A percentile compares a stretch with the other conserved stretches of the same genome.
Evolutionary conservation across 1,140 invertebrate genomes (phyloP).

Genomic region (Melanaphis sacchari): DNA sequence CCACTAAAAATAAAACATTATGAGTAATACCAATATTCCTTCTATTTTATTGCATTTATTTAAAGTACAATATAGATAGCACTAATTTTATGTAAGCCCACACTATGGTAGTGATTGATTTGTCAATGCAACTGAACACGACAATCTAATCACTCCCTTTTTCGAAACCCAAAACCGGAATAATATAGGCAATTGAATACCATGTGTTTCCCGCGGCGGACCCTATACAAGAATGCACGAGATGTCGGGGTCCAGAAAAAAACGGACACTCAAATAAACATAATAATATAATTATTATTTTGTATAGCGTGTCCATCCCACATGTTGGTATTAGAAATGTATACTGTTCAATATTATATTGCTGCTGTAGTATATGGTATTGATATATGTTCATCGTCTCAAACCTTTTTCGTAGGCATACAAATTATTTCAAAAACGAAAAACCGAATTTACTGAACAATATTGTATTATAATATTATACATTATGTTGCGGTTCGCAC

Average conservation of each 20-base stretch:
- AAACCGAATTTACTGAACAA: neutral
- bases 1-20: neutral
- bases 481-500: neutral
- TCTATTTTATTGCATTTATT: neutral
- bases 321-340: neutral
- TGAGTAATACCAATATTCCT: neutral
- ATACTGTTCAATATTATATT: neutral
- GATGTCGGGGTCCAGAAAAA: neutral
- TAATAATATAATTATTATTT: too few species aligned
- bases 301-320: too few species aligned
- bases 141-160: neutral
- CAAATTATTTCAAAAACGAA: neutral
- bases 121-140: neutral
- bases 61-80: neutral
- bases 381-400: neutral
- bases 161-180: neutral
- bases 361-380: too few species aligned
- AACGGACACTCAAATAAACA: neutral
- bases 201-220: neutral
- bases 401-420: neutral
- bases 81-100: neutral
- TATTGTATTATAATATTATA: neutral
- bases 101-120: neutral
- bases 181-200: neutral
- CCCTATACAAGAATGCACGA: too few species aligned